phyloP scores from a whole-genome alignment of 2,888 invertebrate species.

The Hipparchia semele region DNA sequence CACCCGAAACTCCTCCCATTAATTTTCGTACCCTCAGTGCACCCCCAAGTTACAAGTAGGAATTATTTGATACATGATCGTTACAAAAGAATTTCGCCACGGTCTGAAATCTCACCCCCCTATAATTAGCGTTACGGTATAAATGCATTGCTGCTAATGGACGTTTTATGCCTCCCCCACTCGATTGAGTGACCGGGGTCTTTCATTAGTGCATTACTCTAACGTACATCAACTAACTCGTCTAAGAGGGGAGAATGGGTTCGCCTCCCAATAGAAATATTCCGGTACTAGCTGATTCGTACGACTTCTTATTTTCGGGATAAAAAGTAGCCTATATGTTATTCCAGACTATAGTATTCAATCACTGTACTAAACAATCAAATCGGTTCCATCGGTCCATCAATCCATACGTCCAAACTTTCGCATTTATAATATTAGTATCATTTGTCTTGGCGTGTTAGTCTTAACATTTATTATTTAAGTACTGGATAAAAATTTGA shows the following conservation, averaged over 20 bases:
- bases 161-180: slow-evolving; percentile 52
- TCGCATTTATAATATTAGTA: too few relatives aligned
- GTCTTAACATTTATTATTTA: neutral
- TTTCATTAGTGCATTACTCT: slow-evolving; percentile 50
- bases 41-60: slow-evolving; percentile 16
- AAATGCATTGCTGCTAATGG: slow-evolving; percentile 60
- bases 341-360: too few relatives aligned
- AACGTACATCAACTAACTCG: slow-evolving; percentile 8
- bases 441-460: neutral
- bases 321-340: too few relatives aligned
- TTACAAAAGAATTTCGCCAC: slow-evolving; percentile 39
- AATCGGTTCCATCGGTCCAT: too few relatives aligned
- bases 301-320: too few relatives aligned
- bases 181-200: slow-evolving; percentile 48
- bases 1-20: neutral
- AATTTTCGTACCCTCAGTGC: slow-evolving; percentile 8
- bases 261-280: neutral
- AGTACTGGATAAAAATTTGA: neutral
- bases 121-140: slow-evolving; percentile 55
- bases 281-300: neutral
- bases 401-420: too few relatives aligned
- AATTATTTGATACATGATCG: slow-evolving; percentile 31
- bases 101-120: slow-evolving; percentile 44
- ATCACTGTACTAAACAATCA: too few relatives aligned
- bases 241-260: neutral